Evolutionary conservation across 1,140 invertebrate genomes (phyloP), one percentile per base, ranked within the genome.

Genomic region (Tribolium madens): DNA sequence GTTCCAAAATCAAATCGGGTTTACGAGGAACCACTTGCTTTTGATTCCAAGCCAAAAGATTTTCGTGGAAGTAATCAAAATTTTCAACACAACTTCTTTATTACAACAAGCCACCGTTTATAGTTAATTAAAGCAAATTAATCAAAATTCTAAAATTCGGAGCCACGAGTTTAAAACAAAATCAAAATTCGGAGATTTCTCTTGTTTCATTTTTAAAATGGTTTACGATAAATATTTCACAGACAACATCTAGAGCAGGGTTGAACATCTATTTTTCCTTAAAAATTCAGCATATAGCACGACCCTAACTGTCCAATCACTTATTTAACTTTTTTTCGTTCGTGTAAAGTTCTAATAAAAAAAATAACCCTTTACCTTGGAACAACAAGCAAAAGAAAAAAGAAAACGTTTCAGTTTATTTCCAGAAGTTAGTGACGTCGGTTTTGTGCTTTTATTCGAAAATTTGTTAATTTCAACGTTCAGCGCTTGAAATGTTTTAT

Each of bases 1-100:
- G 52, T 57, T 57, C 52, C 17, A 57, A 57, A 57, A 57, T 26
- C 15, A 21, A 57, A 57, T 57, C 7, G 10, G 52, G 52, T 57
- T 57, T 57, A 57, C 52, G 18, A 57, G 13, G 18, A 26, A 57
- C 52, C 36, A 50, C 52, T 18, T 14, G 52, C 18, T 17, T 26
- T 21, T 57, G 52, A 57, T 12, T 57, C 52, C 7, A 12, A 26
- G 52, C 52, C 52, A 57, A 26, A 57, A 18, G 36, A 42, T 57
- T 21, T 57, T 57, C 52, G 13, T 10, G 52, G 52, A 57, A 57
- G 50, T 15, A 57, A 57, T 57, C 52, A 21, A 57, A 18, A 57
- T 18, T 57, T 57, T 57, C 52, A 57, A 18, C 52, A 57, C 52
- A 2, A 18, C n/a, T 18, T 57, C 10, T 18, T 10, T 5, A 2